Percentiles rank a stretch among this genome's conserved stretches.
Evolutionary conservation across 2,797 vertebrate genomes (phyloP).

Genomic region (Sebastes minor): DNA sequence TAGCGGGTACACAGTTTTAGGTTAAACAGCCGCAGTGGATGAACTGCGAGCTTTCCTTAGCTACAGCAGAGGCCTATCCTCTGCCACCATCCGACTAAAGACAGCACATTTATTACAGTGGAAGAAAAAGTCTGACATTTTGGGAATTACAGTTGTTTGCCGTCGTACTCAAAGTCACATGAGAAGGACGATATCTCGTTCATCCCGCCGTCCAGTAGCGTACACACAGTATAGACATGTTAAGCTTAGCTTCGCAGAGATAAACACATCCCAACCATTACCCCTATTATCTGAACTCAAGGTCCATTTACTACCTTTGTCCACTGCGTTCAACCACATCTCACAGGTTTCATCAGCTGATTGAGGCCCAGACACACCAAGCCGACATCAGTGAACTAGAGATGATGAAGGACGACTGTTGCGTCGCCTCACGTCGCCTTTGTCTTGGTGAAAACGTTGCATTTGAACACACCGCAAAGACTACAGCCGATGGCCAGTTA

Average conservation of each 20-base stretch:
- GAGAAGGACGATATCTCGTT: background rate
- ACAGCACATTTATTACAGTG: background rate
- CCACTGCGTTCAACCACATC: background rate
- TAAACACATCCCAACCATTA: background rate
- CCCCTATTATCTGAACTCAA: background rate
- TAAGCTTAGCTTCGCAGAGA: background rate
- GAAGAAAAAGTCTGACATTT: slow-evolving; percentile 4
- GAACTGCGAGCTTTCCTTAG: background rate
- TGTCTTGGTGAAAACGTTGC: no score
- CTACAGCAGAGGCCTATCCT: background rate
- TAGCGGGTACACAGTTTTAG: slow-evolving; percentile 20
- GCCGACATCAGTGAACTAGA: no score
- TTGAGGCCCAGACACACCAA: no score
- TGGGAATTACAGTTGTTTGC: background rate
- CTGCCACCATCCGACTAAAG: background rate
- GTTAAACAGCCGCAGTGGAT: slow-evolving; percentile 10
- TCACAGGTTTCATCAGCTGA: background rate
- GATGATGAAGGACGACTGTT: no score
- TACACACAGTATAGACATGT: background rate
- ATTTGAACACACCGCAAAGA: no score
- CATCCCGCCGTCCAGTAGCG: background rate
- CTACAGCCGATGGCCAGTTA: no score
- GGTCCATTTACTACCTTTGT: background rate
- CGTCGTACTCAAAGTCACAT: background rate
- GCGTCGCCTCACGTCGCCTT: no score